A percentile compares a stretch with the other conserved stretches of the same genome.
These are phyloP conservation scores for Forbesichthys agassizii DNA, from an alignment of 2,113 vertebrate species.

Conservation along the genomic window DNA sequence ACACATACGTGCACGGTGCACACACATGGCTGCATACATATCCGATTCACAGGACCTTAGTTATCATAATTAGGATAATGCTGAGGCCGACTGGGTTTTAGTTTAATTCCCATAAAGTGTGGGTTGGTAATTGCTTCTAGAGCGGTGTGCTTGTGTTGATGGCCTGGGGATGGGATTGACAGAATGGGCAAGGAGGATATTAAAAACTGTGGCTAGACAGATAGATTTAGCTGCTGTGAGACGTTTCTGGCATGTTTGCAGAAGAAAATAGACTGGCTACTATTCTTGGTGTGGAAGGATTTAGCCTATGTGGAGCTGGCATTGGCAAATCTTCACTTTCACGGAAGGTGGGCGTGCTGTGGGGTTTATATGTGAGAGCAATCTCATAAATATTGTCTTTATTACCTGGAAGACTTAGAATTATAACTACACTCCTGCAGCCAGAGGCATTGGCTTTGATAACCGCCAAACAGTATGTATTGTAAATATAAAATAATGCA, in stretches of 20 bases:
- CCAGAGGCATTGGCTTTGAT: neutral
- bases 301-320: constrained; percentile 41
- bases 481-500: neutral
- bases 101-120: constrained; percentile 31
- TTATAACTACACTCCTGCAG: constrained; percentile 16
- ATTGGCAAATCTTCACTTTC: constrained; percentile 33
- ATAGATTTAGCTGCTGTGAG: constrained; percentile 30
- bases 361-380: constrained; percentile 12
- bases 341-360: constrained; percentile 1
- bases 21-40: neutral
- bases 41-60: neutral
- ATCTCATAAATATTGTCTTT: constrained; percentile 13
- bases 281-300: constrained; percentile 55
- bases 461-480: neutral
- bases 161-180: constrained; percentile 25
- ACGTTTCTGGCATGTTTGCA: constrained; percentile 40
- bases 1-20: neutral
- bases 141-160: constrained; percentile 43
- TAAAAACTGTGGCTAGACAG: constrained; percentile 50
- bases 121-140: constrained; percentile 55
- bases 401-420: constrained; percentile 1
- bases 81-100: constrained; percentile 20
- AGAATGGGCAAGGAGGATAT: constrained; percentile 39
- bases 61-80: constrained; percentile 27
- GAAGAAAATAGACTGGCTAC: constrained; percentile 59